Conservation (phyloP, 53 echinoderm and acorn worm genomes). For the Crossaster papposus region DNA sequence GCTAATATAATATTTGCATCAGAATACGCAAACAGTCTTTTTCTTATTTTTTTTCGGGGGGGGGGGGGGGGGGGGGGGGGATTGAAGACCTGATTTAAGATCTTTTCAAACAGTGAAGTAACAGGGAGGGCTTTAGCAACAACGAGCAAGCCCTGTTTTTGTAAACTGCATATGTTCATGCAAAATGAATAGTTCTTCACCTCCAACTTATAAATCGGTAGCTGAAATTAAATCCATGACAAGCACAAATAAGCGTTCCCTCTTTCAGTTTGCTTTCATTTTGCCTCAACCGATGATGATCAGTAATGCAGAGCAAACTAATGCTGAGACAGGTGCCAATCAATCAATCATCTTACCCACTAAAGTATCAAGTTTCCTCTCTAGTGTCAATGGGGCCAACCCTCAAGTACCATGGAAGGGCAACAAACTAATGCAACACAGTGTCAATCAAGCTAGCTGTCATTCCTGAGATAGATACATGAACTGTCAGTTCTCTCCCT, state of each 20-base stretch:
- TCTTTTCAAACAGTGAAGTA: too few relatives aligned
- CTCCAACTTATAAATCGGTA: not conserved
- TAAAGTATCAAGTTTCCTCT: conserved; percentile 32
- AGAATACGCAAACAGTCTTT: not conserved
- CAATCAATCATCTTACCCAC: conserved; percentile 7
- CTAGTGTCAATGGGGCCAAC: conserved; percentile 15
- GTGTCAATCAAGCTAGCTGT: conserved; percentile 7
- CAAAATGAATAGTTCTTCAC: not conserved
- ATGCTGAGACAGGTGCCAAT: not conserved
- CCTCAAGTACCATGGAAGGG: not conserved
- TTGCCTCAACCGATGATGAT: not conserved
- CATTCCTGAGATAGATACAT: not conserved
- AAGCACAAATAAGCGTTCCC: not conserved
- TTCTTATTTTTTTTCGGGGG: too few relatives aligned
- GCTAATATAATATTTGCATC: not conserved
- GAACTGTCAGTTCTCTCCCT: not conserved
- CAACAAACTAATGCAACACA: not conserved
- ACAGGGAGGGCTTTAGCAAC: too few relatives aligned
- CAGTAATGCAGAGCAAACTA: not conserved
- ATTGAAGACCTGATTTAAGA: too few relatives aligned
- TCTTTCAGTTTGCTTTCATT: not conserved
- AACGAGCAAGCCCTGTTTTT: too few relatives aligned
- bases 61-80: too few relatives aligned
- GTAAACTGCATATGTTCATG: not conserved
- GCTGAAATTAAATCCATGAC: not conserved